Percentiles rank a stretch among this genome's conserved stretches.
Conservation (phyloP, 2,797 vertebrate species). For the Enoplosus armatus region DNA sequence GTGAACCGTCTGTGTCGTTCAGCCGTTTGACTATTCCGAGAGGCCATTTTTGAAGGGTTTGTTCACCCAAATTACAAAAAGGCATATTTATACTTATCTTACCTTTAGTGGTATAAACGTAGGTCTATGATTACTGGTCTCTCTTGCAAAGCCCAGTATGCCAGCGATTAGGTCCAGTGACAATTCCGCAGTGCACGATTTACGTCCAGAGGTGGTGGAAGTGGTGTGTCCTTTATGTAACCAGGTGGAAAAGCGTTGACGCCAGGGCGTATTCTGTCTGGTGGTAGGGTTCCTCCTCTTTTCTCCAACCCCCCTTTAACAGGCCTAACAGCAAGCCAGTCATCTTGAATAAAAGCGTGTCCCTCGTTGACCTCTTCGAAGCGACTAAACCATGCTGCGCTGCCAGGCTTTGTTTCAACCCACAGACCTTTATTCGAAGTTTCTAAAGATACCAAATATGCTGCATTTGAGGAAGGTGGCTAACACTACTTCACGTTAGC, state of each 20-base stretch:
- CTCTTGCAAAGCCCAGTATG: too few relatives aligned
- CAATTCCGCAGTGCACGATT: too few relatives aligned
- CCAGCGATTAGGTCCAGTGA: too few relatives aligned
- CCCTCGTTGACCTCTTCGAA: not conserved
- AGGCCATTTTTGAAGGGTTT: not conserved
- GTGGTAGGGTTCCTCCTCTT: not conserved
- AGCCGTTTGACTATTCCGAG: not conserved
- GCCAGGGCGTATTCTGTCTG: not conserved
- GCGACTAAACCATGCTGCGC: not conserved
- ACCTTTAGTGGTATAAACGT: not conserved
- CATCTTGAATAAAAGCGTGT: not conserved
- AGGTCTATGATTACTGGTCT: not conserved
- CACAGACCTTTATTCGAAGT: not conserved
- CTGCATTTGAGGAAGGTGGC: too few relatives aligned
- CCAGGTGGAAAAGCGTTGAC: not conserved
- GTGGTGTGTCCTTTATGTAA: not conserved
- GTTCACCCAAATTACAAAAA: not conserved
- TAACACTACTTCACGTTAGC: too few relatives aligned
- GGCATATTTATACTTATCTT: not conserved
- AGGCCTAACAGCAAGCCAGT: not conserved
- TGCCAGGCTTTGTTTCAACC: not conserved
- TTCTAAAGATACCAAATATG: not conserved
- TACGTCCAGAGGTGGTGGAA: too few relatives aligned
- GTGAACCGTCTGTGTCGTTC: conserved; percentile 45
- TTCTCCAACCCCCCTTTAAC: not conserved